Conservation (phyloP, 2,888 invertebrate species). For the Zelleria hepariella region DNA sequence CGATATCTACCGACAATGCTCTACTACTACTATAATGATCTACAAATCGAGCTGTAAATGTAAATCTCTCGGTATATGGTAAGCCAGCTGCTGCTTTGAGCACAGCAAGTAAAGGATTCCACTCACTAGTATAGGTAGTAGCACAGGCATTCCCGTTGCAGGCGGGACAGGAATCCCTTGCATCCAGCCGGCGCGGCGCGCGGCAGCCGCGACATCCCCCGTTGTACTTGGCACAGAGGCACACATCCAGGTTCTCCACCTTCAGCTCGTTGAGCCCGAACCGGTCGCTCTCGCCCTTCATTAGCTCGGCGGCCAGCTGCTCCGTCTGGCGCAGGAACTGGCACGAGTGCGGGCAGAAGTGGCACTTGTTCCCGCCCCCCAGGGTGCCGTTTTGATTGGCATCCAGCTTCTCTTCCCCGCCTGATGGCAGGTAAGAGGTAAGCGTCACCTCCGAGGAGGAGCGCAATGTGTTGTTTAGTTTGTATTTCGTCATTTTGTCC, state of each 20-base stretch:
- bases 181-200: conserved; percentile 37
- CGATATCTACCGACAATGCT: too few species aligned
- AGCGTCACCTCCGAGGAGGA: conserved; percentile 56
- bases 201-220: conserved; percentile 49
- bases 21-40: too few species aligned
- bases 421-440: conserved; percentile 51
- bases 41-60: too few species aligned
- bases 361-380: conserved; percentile 28
- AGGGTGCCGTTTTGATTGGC: conserved; percentile 48
- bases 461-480: conserved; percentile 56
- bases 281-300: conserved; percentile 39
- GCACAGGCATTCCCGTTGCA: conserved; percentile 40
- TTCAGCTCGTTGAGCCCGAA: conserved; percentile 58
- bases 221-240: conserved; percentile 58
- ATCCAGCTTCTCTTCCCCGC: conserved; percentile 24
- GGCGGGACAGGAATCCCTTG: conserved; percentile 39
- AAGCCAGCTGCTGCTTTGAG: too few species aligned
- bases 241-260: conserved; percentile 48
- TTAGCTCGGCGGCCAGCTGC: conserved; percentile 40
- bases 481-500: conserved; percentile 68
- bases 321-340: conserved; percentile 39
- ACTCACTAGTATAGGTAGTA: conserved; percentile 46
- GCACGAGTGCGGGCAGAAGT: conserved; percentile 47
- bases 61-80: too few species aligned
- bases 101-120: background rate